Evolutionary conservation across 1,140 invertebrate genomes (phyloP).

Genomic region (Pteromalus puparum): DNA sequence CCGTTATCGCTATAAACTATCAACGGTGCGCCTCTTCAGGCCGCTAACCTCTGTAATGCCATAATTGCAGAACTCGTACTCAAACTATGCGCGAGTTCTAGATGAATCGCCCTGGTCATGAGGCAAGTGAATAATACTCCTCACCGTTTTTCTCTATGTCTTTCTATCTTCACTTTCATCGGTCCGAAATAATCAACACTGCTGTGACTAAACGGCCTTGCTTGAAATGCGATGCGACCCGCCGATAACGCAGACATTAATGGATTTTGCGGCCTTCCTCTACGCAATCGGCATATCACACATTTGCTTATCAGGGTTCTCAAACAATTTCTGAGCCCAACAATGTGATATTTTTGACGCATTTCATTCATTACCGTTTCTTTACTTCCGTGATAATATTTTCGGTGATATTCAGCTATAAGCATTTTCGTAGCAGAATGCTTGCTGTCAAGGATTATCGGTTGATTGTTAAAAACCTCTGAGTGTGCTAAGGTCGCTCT

Average conservation of each 20-base stretch:
- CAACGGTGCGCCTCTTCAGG: too few relatives aligned
- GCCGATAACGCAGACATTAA: too few relatives aligned
- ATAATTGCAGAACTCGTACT: too few relatives aligned
- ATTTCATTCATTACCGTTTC: slow-evolving; percentile 55
- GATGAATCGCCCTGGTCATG: slow-evolving; percentile 55
- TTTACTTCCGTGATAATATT: slow-evolving; percentile 43
- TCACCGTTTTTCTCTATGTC: slow-evolving; percentile 61
- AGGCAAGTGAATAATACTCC: slow-evolving; percentile 63
- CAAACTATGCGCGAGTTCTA: slow-evolving; percentile 55
- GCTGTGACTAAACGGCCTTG: slow-evolving; percentile 46
- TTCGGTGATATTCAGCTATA: slow-evolving; percentile 37
- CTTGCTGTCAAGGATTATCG: too few relatives aligned
- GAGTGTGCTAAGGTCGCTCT: neutral
- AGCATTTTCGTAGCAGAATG: too few relatives aligned
- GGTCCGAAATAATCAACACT: slow-evolving; percentile 59
- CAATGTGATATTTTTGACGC: slow-evolving; percentile 54
- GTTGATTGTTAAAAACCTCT: too few relatives aligned
- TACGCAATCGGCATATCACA: neutral
- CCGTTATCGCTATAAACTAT: slow-evolving; percentile 60
- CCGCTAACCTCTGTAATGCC: too few relatives aligned
- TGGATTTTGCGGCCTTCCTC: neutral
- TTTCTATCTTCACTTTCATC: slow-evolving; percentile 54
- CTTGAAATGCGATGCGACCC: too few relatives aligned
- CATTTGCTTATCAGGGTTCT: slow-evolving; percentile 9
- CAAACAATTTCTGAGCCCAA: slow-evolving; percentile 42